phyloP scores from a whole-genome alignment of 2,113 vertebrate genomes.

The Nothobranchius kuhntae region DNA sequence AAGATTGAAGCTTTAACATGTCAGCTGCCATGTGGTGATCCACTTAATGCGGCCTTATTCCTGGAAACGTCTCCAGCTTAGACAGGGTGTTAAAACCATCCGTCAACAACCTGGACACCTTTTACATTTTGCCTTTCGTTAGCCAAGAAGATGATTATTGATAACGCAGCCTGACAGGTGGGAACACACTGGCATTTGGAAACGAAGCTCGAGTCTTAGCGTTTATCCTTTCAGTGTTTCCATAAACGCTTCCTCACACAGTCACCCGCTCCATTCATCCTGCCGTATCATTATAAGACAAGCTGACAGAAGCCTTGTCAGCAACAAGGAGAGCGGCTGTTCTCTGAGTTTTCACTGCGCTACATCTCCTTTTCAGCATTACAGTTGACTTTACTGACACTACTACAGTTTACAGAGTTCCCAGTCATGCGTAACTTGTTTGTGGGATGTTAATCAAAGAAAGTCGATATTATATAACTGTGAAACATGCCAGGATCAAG shows the following conservation, averaged over 20 bases:
- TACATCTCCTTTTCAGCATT: no score
- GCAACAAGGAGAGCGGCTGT: no score
- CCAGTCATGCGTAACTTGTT: no score
- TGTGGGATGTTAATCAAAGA: no score
- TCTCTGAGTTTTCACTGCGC: no score
- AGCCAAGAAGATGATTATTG: constrained; percentile 8
- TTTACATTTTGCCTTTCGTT: constrained; percentile 1
- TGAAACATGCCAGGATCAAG: no score
- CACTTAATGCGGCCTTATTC: constrained; percentile 32
- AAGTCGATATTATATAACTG: no score
- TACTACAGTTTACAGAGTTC: no score
- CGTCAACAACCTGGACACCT: not conserved
- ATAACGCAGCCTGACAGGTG: constrained; percentile 3
- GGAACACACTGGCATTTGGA: constrained; percentile 7
- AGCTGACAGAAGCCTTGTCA: no score
- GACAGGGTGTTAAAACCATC: constrained; percentile 16
- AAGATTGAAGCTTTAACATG: not conserved
- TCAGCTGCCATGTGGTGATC: not conserved
- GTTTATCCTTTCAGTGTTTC: constrained; percentile 12
- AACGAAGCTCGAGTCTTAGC: constrained; percentile 9
- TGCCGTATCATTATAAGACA: constrained; percentile 15
- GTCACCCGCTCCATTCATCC: constrained; percentile 19
- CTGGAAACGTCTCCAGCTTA: constrained; percentile 16
- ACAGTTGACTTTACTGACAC: no score
- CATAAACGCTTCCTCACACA: constrained; percentile 1